A percentile compares a stretch with the other conserved stretches of the same genome.
These are phyloP conservation scores for Orchesella flavescens DNA, from an alignment of 2,888 invertebrate genomes.

Conservation along the genomic window DNA sequence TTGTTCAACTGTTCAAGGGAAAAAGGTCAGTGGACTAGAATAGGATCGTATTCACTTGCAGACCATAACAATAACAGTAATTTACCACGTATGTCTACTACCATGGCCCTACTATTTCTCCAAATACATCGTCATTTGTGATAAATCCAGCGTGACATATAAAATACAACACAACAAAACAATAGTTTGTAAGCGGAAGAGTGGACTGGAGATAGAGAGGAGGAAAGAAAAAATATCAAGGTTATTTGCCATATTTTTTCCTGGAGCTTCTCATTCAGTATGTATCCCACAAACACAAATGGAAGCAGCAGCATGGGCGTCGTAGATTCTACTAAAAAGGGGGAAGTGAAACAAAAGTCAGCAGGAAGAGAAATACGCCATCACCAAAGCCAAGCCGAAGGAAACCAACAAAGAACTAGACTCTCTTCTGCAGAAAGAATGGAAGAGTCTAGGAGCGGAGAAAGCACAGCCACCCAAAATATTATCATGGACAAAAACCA, in stretches of 20 bases:
- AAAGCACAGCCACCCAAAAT: slow-evolving; percentile 35
- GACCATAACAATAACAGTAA: slow-evolving; percentile 50
- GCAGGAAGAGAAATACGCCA: slow-evolving; percentile 46
- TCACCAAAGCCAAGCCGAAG: neutral
- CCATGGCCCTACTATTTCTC: slow-evolving; percentile 12
- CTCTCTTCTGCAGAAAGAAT: slow-evolving; percentile 30
- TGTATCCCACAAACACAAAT: neutral
- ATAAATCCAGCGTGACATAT: slow-evolving; percentile 54
- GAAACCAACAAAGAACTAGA: slow-evolving; percentile 8
- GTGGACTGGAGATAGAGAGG: neutral
- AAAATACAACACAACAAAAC: slow-evolving; percentile 3
- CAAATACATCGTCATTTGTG: slow-evolving; percentile 46
- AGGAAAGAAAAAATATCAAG: slow-evolving; percentile 7
- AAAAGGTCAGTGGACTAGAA: slow-evolving; percentile 27
- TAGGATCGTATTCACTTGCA: neutral
- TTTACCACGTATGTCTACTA: slow-evolving; percentile 10
- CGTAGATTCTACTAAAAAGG: slow-evolving; percentile 43
- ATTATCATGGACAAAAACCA: no score
- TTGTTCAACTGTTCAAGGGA: neutral
- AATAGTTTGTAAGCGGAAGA: neutral
- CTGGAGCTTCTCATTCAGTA: neutral
- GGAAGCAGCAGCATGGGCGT: slow-evolving; percentile 38
- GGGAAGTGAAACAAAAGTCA: slow-evolving; percentile 57
- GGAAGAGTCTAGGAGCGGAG: neutral
- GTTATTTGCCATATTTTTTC: slow-evolving; percentile 18